phyloP scores from a whole-genome alignment of 1,140 invertebrate genomes.

The Calliphora vicina region DNA sequence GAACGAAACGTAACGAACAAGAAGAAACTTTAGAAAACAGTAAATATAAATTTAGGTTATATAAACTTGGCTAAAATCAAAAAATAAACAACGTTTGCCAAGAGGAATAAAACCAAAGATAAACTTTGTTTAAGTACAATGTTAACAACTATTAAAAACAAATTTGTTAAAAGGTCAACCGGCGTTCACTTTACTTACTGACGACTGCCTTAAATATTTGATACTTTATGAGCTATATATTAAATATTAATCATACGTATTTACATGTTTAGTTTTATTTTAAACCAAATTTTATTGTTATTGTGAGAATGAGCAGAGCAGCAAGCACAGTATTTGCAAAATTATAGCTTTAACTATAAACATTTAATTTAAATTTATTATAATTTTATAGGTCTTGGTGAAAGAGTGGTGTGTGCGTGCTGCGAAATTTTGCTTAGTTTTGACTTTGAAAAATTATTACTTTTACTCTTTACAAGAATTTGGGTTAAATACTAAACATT shows the following conservation, averaged over 20 bases:
- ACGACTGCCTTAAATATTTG: neutral
- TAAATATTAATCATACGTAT: conserved; percentile 1
- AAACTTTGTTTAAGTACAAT: neutral
- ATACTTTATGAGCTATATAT: too few species aligned
- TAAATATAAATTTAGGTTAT: neutral
- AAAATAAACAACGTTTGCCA: neutral
- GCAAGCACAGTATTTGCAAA: neutral
- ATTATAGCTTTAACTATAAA: neutral
- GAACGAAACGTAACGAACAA: neutral
- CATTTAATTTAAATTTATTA: neutral
- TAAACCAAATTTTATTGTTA: neutral
- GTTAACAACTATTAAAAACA: neutral
- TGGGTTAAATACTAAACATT: neutral
- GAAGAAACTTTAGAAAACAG: neutral
- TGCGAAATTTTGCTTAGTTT: neutral
- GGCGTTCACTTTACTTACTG: neutral
- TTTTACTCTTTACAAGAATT: neutral
- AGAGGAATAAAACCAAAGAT: neutral
- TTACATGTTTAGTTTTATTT: neutral
- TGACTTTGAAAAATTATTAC: conserved; percentile 14
- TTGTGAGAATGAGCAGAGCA: too few species aligned
- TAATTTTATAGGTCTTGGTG: neutral
- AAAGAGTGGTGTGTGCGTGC: neutral
- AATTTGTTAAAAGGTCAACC: neutral
- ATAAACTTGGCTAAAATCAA: neutral